Base-by-base conservation (phyloP, 2,797 vertebrate genomes). In the Gymnothorax javanicus region DNA sequence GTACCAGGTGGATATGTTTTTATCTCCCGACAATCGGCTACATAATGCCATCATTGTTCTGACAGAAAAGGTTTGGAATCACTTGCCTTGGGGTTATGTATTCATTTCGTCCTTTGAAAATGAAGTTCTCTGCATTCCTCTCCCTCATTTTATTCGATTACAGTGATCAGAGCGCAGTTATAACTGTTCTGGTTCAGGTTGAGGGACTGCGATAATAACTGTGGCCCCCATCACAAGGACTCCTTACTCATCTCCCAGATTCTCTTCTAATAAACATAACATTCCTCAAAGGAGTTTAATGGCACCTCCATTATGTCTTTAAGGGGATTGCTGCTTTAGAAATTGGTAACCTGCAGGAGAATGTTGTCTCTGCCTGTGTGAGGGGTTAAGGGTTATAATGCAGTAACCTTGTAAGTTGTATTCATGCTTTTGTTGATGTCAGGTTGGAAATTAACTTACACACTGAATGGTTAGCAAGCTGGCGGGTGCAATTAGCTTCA, bases 401-500 rank as follows among this genome's bases (percentile, higher is more conserved):
- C 90, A 93, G 91, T 89, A 84, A 90, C 87, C 89, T 89, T 88
- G 89, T 43, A 43, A 43, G 33, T 43, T 43, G 33, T 91, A 88
- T 86, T 87, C 91, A 89, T 88, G 84, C 90, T 89, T 89, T 17
- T 75, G 71, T 12, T 89, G 88, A 93, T 93, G 91, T 90, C 92
- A 92, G 92, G 89, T 92, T 91, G 88, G 87, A 90, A 91, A 92
- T 89, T 94, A 91, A 93, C 91, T 93, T 89, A 79, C 88, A 82
- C 87, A 86, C 89, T 91, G 92, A 91, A 94, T 91, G 93, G 91
- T 91, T 88, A 88, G 52, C 6, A 82, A 94, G 93, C 93, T 23
- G 77, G 77, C 77, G 56, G 50, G 87, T 94, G 95, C 92, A 50
- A 93, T 94, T 95, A 95, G 95, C 95, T 95, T 93, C 94, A 92